Evolutionary conservation across 2,888 invertebrate genomes (phyloP).

Genomic region (Oithona nana): DNA sequence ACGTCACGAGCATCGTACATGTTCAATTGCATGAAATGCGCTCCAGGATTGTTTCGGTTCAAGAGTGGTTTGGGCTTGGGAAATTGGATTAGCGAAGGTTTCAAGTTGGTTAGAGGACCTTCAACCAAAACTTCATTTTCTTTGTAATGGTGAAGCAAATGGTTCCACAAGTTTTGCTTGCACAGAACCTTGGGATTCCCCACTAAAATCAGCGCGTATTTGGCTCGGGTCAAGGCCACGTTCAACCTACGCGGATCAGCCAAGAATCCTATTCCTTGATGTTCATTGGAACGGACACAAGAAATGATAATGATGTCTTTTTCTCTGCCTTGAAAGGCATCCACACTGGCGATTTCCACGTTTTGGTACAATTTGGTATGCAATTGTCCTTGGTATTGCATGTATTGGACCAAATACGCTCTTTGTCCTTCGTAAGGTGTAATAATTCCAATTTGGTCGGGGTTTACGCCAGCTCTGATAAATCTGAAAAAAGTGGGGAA

Average conservation of each 20-base stretch:
- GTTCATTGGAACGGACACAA: constrained; percentile 93
- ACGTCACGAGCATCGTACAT: constrained; percentile 94
- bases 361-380: constrained; percentile 93
- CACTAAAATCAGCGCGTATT: constrained; percentile 91
- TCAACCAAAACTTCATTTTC: constrained; percentile 92
- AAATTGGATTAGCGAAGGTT: constrained; percentile 88
- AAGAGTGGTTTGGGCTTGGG: constrained; percentile 89
- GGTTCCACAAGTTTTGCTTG: constrained; percentile 96
- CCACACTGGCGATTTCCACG: constrained; percentile 97
- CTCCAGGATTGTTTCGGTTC: constrained; percentile 81
- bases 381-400: constrained; percentile 94
- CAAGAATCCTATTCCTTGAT: constrained; percentile 94
- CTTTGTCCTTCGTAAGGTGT: constrained; percentile 98
- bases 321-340: constrained; percentile 96
- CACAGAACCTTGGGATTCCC: constrained; percentile 97
- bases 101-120: constrained; percentile 88
- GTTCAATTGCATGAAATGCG: constrained; percentile 64
- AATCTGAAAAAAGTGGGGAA: constrained; percentile 37
- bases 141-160: constrained; percentile 87
- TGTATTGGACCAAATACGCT: constrained; percentile 89
- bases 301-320: constrained; percentile 99
- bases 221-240: constrained; percentile 90
- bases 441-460: constrained; percentile 95
- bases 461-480: constrained; percentile 78
- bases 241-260: constrained; percentile 94